These are phyloP conservation scores for Drosophila peninsularis DNA, from an alignment of 2,888 invertebrate genomes.

Conservation along the genomic window DNA sequence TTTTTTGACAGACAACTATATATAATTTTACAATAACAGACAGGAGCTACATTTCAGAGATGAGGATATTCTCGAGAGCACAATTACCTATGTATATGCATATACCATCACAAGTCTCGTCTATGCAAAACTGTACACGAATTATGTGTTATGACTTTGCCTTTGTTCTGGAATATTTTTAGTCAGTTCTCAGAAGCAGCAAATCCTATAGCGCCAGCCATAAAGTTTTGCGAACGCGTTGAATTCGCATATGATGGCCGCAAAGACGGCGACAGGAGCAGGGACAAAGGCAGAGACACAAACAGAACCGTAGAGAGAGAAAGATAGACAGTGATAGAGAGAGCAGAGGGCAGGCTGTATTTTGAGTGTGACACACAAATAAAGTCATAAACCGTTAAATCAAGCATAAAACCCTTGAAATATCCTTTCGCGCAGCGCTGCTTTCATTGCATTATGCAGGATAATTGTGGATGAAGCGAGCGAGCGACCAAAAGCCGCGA, in stretches of 20 bases:
- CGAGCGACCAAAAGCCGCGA: conserved; percentile 60
- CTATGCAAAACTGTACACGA: conserved; percentile 30
- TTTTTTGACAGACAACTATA: background rate
- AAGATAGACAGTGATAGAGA: conserved; percentile 14
- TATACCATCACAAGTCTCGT: background rate
- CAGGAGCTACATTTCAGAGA: background rate
- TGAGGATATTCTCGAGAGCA: conserved; percentile 9
- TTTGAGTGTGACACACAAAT: conserved; percentile 50
- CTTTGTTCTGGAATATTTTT: conserved; percentile 65
- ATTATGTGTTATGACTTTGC: conserved; percentile 56
- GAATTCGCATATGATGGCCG: conserved; percentile 42
- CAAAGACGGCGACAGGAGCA: conserved; percentile 10
- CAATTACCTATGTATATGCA: background rate
- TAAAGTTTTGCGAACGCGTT: conserved; percentile 59
- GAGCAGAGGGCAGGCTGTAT: conserved; percentile 17
- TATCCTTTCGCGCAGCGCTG: conserved; percentile 72
- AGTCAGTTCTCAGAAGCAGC: conserved; percentile 54
- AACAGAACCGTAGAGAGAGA: conserved; percentile 7
- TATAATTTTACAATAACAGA: conserved; percentile 1
- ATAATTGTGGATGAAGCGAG: conserved; percentile 55
- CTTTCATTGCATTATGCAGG: conserved; percentile 63
- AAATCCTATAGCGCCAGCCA: conserved; percentile 76
- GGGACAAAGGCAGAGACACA: conserved; percentile 2
- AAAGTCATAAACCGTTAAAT: conserved; percentile 78
- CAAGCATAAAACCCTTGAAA: conserved; percentile 69